These are phyloP conservation scores for Caenorhabditis auriculariae DNA, from an alignment of 2,888 invertebrate genomes.

Conservation along the genomic window DNA sequence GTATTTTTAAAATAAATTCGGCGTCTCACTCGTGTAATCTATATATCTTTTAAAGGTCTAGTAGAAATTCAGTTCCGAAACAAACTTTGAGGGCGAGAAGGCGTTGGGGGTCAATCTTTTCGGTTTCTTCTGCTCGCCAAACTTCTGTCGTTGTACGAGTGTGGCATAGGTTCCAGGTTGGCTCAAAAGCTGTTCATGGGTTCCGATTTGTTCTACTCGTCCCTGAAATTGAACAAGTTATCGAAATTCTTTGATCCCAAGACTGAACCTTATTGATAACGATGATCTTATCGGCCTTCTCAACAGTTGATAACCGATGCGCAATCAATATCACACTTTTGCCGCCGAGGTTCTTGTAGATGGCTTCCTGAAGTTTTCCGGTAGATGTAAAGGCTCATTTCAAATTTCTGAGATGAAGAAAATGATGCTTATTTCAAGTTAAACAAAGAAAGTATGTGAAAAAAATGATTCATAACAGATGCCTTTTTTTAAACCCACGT, in stretches of 20 bases:
- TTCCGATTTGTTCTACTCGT: slow-evolving; percentile 66
- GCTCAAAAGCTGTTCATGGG: slow-evolving; percentile 66
- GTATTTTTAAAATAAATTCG: slow-evolving; percentile 6
- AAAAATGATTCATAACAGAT: no score
- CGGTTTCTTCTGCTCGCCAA: slow-evolving; percentile 35
- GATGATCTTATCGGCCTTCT: slow-evolving; percentile 66
- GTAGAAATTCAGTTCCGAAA: neutral
- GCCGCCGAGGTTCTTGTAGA: slow-evolving; percentile 64
- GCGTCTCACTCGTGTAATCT: neutral
- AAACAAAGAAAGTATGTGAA: neutral
- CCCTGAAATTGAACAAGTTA: slow-evolving; percentile 32
- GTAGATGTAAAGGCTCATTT: no score
- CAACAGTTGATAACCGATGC: slow-evolving; percentile 67
- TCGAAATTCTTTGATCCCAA: neutral
- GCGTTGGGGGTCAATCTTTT: slow-evolving; percentile 4
- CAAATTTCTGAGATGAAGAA: no score
- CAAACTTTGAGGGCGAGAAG: neutral
- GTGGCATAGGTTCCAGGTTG: slow-evolving; percentile 66
- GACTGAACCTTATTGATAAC: slow-evolving; percentile 59
- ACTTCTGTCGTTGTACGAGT: slow-evolving; percentile 64
- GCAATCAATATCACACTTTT: slow-evolving; percentile 67
- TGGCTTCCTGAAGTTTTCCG: slow-evolving; percentile 66
- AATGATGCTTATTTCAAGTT: no score
- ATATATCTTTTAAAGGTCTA: neutral
- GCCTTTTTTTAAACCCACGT: no score